Percentiles rank a stretch among this genome's conserved stretches.
Conservation (phyloP, 2,888 invertebrate species). For the Eupithecia abbreviata region DNA sequence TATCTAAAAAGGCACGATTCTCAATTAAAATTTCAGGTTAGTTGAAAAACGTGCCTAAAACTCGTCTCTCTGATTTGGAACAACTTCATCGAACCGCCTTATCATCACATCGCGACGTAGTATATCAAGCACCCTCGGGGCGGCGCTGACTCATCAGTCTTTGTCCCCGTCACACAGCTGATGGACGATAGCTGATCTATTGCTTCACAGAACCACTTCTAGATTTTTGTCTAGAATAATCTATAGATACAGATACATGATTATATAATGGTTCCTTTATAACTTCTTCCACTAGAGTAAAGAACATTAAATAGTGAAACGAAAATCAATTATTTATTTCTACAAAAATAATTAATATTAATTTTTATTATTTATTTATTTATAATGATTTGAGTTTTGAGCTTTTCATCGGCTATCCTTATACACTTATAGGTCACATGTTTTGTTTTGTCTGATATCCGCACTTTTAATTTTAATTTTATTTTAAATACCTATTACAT, state of each 20-base stretch:
- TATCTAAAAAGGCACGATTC: background rate
- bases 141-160: slow-evolving; percentile 39
- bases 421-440: no score
- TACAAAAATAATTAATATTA: no score
- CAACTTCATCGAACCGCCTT: slow-evolving; percentile 13
- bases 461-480: no score
- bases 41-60: slow-evolving; percentile 1
- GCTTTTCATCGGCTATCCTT: no score
- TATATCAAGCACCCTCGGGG: slow-evolving; percentile 26
- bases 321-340: no score
- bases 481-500: no score
- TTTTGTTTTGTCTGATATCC: no score
- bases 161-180: slow-evolving; percentile 21
- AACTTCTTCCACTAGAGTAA: no score
- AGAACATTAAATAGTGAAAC: no score
- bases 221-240: background rate
- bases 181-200: slow-evolving; percentile 8
- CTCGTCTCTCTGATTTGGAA: background rate
- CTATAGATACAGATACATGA: background rate
- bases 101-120: slow-evolving; percentile 30
- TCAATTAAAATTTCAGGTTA: slow-evolving; percentile 3
- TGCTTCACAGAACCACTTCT: background rate
- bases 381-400: no score
- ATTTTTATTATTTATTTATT: no score
- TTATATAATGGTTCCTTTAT: no score